These are phyloP conservation scores for Phainopepla nitens DNA, from an alignment of 2,113 vertebrate species.

Conservation along the genomic window DNA sequence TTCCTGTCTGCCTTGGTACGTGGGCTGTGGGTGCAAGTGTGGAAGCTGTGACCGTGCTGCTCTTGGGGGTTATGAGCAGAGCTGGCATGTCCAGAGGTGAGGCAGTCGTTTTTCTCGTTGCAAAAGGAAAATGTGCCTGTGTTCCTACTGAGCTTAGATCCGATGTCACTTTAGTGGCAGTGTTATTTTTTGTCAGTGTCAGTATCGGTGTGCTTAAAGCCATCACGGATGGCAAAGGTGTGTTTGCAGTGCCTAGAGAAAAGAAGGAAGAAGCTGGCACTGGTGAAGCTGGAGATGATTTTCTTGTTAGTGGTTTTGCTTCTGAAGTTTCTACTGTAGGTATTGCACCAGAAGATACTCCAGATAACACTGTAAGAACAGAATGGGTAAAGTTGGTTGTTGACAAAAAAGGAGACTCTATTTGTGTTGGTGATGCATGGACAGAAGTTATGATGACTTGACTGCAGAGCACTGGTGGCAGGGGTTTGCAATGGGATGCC, in stretches of 20 bases:
- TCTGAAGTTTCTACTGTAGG: conserved; percentile 67
- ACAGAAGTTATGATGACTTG: conserved; percentile 54
- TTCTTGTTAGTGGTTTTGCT: conserved; percentile 64
- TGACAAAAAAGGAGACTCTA: conserved; percentile 21
- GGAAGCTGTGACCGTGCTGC: conserved; percentile 10
- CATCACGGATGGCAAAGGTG: conserved; percentile 61
- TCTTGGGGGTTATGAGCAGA: conserved; percentile 54
- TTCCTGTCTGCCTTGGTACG: conserved; percentile 69
- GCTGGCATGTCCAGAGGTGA: conserved; percentile 34
- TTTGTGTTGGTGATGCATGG: conserved; percentile 58
- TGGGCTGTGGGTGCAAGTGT: conserved; percentile 61
- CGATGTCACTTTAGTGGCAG: conserved; percentile 51
- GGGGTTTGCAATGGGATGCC: conserved; percentile 37
- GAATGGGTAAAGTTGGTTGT: conserved; percentile 65
- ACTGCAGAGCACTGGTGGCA: conserved; percentile 43
- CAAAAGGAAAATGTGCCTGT: conserved; percentile 67
- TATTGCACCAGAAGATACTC: conserved; percentile 62
- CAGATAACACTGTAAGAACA: conserved; percentile 75
- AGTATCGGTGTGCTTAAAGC: conserved; percentile 57
- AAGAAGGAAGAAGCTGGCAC: conserved; percentile 71
- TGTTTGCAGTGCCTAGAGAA: conserved; percentile 74
- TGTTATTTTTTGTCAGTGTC: conserved; percentile 63
- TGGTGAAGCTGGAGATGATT: conserved; percentile 65
- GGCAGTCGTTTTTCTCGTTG: conserved; percentile 61
- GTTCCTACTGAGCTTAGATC: conserved; percentile 45